Percentiles rank a stretch among this genome's conserved stretches.
Conservation (phyloP, 2,797 vertebrate genomes). For the Tokudaia tokunoshimensis region DNA sequence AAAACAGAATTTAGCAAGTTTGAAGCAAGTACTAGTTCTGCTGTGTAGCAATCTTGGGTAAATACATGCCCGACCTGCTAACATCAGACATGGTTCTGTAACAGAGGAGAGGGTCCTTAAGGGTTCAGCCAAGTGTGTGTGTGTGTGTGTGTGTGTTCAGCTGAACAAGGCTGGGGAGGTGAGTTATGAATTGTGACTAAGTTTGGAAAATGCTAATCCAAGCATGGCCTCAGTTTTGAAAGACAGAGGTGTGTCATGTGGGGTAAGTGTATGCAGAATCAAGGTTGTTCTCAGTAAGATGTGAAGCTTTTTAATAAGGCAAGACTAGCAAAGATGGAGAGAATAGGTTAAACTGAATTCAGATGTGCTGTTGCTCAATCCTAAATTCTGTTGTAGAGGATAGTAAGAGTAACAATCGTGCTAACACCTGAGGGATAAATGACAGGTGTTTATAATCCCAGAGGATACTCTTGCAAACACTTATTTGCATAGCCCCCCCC, state of each 20-base stretch:
- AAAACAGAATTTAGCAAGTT: neutral
- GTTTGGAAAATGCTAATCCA: constrained; percentile 21
- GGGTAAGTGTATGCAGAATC: neutral
- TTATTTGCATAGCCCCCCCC: neutral
- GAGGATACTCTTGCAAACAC: neutral
- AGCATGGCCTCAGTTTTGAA: neutral
- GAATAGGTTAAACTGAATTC: neutral
- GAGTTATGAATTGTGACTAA: neutral
- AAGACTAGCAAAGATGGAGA: neutral
- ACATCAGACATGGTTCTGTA: neutral
- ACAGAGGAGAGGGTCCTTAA: neutral
- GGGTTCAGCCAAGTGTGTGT: neutral
- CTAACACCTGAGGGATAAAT: neutral
- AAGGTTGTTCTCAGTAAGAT: constrained; percentile 18
- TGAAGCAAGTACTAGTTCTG: neutral
- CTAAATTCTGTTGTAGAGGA: neutral
- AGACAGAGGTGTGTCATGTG: neutral
- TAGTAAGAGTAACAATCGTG: neutral
- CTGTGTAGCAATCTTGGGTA: neutral
- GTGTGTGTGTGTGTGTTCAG: neutral
- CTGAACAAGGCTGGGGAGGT: neutral
- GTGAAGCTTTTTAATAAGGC: neutral
- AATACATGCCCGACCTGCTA: neutral
- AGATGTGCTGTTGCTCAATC: neutral
- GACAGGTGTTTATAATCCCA: neutral